These are phyloP conservation scores for Notolabrus celidotus DNA, from an alignment of 2,797 vertebrate genomes.

Conservation along the genomic window DNA sequence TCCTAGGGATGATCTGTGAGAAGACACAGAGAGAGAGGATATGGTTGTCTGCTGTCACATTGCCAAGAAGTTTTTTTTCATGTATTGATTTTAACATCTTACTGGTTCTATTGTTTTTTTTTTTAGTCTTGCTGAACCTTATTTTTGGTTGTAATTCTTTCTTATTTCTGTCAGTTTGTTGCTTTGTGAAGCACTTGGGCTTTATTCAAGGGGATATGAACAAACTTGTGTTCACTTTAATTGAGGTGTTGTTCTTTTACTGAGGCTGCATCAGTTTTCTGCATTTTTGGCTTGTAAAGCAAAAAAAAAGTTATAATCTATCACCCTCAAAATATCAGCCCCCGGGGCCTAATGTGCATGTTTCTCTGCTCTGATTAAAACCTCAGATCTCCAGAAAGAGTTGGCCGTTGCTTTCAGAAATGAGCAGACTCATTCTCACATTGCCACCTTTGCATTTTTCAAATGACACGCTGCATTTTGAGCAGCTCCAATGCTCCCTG, in stretches of 20 bases:
- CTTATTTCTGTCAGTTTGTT: too few species aligned
- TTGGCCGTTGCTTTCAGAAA: slow-evolving; percentile 37
- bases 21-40: slow-evolving; percentile 43
- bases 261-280: slow-evolving; percentile 20
- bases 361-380: slow-evolving; percentile 56
- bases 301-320: slow-evolving; percentile 57
- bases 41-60: slow-evolving; percentile 47
- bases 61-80: slow-evolving; percentile 8
- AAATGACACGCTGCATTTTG: slow-evolving; percentile 36
- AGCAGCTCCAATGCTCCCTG: slow-evolving; percentile 25
- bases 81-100: background rate
- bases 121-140: background rate
- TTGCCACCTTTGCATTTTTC: slow-evolving; percentile 54
- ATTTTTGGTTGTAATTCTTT: background rate
- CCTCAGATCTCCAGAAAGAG: slow-evolving; percentile 28
- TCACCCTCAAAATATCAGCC: slow-evolving; percentile 58
- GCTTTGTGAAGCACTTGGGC: too few species aligned
- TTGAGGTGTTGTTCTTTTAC: slow-evolving; percentile 32
- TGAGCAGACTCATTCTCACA: slow-evolving; percentile 49
- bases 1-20: slow-evolving; percentile 90
- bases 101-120: background rate
- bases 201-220: background rate
- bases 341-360: slow-evolving; percentile 37
- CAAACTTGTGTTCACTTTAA: background rate
- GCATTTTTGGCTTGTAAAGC: slow-evolving; percentile 42